Evolutionary conservation across 2,797 vertebrate genomes (phyloP), one percentile per base, ranked within the genome.

Genomic region (Myotis pilosus): DNA sequence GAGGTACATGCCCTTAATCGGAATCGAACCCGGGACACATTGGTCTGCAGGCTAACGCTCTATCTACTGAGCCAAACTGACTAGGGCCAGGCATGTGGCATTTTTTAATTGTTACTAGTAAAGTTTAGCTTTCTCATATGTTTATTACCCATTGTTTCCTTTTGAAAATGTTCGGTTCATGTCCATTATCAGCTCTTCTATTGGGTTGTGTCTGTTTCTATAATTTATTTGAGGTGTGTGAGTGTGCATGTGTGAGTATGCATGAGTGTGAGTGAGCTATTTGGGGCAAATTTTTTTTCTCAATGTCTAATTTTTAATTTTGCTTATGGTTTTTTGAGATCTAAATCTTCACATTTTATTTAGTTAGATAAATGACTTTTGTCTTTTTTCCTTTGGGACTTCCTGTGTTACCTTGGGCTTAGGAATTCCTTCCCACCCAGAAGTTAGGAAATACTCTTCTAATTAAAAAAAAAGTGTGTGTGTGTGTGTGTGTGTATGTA

Each of bases 381-480:
- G 16, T 55, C 53, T 15, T 47, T n/a, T 82, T 36, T 4, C 3
- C 36, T 44, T 15, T 75, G 16, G 87, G 55, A 55, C 64, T 84
- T 75, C n/a, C 60, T 33, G 2, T 72, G 1, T 71, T 76, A 53
- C 36, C 28, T 44, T 66, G 20, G 36, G 13, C 44, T 82, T 92
- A 41, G 74, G 25, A 87, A 87, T 94, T 96, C 38, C 80, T 91
- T 96, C 30, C 15, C 62, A 69, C 13, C 30, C n/a, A n/a, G 36
- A 91, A 95, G 49, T 64, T 87, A 84, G 47, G 75, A 62, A 86
- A 38, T 74, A 72, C 10, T 91, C 33, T 75, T 91, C 23, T 66
- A 38, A 72, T 36, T 36, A 36, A 22, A 69, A 82, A 62, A 84
- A 87, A 49, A 41, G 79, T 92, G 53, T 55, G 53, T 55, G 53